phyloP scores from a whole-genome alignment of 2,113 vertebrate genomes.

The Perca fluviatilis region DNA sequence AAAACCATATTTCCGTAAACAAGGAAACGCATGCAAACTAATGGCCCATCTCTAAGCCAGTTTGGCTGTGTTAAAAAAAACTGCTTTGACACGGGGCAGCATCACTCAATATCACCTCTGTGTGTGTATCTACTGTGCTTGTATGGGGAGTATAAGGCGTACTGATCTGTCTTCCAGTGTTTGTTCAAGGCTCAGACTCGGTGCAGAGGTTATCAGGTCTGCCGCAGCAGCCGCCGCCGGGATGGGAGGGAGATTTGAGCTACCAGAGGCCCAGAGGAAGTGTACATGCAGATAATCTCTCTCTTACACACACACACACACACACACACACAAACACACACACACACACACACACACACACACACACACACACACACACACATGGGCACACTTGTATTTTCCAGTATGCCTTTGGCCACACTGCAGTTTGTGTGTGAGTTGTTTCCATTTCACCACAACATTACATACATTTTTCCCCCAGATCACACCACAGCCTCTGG shows the following conservation, averaged over 20 bases:
- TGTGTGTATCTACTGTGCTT: conserved; percentile 10
- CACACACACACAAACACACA: conserved; percentile 12
- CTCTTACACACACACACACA: conserved; percentile 11
- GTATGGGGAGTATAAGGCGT: background rate
- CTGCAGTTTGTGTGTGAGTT: conserved; percentile 18
- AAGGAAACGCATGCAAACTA: conserved; percentile 43
- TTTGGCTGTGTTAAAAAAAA: background rate
- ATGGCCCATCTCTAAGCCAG: background rate
- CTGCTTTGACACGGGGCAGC: background rate
- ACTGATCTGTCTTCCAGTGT: conserved; percentile 11
- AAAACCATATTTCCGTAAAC: conserved; percentile 50
- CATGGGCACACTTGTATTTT: conserved; percentile 22
- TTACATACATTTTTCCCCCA: conserved; percentile 65
- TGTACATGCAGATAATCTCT: conserved; percentile 18
- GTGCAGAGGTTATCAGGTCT: conserved; percentile 52
- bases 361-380: conserved; percentile 1
- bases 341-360: background rate
- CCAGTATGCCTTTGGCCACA: conserved; percentile 4
- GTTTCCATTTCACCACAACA: conserved; percentile 57
- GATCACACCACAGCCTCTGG: conserved; percentile 43
- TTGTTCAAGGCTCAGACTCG: conserved; percentile 32
- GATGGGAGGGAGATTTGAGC: conserved; percentile 25
- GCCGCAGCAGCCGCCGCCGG: background rate
- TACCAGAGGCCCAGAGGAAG: conserved; percentile 11
- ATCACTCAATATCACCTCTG: background rate